Evolutionary conservation across 2,797 vertebrate species (phyloP).

Genomic region (Acomys russatus): DNA sequence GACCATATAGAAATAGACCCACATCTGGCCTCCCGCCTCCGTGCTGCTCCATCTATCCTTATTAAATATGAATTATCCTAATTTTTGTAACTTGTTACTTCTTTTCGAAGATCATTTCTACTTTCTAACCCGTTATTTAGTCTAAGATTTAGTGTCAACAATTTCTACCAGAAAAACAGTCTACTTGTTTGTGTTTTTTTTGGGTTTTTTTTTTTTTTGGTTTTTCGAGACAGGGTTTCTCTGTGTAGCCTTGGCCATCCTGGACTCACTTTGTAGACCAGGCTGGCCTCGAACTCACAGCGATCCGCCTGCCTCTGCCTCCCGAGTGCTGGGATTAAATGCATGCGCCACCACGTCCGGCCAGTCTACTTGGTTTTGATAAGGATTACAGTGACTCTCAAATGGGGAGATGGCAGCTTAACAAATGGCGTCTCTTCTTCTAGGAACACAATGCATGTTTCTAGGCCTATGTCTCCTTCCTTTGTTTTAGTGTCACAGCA

Average conservation of each 20-base stretch:
- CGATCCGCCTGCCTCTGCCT: too few relatives aligned
- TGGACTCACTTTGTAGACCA: too few relatives aligned
- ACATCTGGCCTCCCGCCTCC: background rate
- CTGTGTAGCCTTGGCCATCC: too few relatives aligned
- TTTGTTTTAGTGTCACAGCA: slow-evolving; percentile 14
- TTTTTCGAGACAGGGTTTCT: too few relatives aligned
- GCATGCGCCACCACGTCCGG: too few relatives aligned
- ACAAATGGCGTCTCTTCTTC: background rate
- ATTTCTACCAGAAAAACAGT: background rate
- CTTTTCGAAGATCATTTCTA: background rate
- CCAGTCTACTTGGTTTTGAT: background rate
- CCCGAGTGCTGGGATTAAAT: too few relatives aligned
- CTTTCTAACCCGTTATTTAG: background rate
- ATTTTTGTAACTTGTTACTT: background rate
- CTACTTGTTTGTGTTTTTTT: too few relatives aligned
- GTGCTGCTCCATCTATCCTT: background rate
- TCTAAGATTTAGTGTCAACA: background rate
- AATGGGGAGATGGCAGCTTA: background rate
- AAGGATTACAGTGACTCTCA: background rate
- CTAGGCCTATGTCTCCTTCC: background rate
- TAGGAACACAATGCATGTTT: background rate
- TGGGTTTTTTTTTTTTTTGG: too few relatives aligned
- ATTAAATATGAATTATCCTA: background rate
- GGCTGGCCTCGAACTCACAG: too few relatives aligned
- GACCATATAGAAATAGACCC: background rate